Conservation (phyloP, 2,888 invertebrate species). For the Gortyna flavago region DNA sequence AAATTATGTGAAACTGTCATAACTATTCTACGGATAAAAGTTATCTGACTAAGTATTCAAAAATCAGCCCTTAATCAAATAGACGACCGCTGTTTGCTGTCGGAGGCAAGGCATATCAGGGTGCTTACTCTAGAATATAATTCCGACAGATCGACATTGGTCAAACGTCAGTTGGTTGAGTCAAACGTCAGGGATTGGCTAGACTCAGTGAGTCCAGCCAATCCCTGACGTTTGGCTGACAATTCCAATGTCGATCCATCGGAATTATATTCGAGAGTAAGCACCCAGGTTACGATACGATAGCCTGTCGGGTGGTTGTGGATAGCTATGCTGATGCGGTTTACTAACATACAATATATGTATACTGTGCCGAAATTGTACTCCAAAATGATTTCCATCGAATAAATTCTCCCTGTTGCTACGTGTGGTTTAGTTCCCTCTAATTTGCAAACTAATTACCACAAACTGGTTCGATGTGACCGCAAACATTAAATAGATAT, state of each 20-base stretch:
- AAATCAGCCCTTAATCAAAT: background rate
- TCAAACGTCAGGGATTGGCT: too few relatives aligned
- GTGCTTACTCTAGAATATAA: too few relatives aligned
- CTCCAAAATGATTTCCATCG: background rate
- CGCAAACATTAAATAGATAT: slow-evolving; percentile 13
- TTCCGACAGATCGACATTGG: too few relatives aligned
- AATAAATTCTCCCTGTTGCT: slow-evolving; percentile 15
- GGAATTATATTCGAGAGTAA: too few relatives aligned
- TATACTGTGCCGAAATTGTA: background rate
- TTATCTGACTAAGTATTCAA: too few relatives aligned
- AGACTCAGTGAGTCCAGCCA: too few relatives aligned
- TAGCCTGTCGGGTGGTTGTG: background rate
- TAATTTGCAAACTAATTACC: slow-evolving; percentile 59
- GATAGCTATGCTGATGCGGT: background rate
- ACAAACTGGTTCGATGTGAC: slow-evolving; percentile 39
- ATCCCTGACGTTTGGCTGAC: too few relatives aligned
- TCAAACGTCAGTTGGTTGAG: too few relatives aligned
- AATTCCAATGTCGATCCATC: too few relatives aligned
- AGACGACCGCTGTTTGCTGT: too few relatives aligned
- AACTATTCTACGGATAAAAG: background rate
- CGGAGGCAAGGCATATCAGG: background rate
- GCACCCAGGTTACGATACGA: slow-evolving; percentile 1
- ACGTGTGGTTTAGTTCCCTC: slow-evolving; percentile 28
- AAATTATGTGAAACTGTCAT: background rate
- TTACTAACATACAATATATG: background rate